Evolutionary conservation across 2,113 vertebrate genomes (phyloP), one percentile per base, ranked within the genome.

Genomic region (Gracilinanus agilis): DNA sequence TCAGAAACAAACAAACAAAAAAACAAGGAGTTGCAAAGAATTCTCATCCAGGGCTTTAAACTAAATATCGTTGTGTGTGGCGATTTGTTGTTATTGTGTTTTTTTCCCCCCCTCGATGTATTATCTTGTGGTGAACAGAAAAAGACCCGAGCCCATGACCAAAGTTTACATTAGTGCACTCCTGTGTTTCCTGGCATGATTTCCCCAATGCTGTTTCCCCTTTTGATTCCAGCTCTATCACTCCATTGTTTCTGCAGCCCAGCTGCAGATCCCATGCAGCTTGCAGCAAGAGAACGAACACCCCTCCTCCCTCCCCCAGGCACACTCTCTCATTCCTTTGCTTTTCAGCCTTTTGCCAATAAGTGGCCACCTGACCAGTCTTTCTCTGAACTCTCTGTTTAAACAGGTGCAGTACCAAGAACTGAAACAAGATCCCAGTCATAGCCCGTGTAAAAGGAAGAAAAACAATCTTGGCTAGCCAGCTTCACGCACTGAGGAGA

Each of bases 341-440:
- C 98, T 98, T 98, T 98, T 98, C 98, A 98, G 98, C 98, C 98
- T 98, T 98, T 98, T 97, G 92, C 90, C 94, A 92, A 34, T 90
- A 92, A 96, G 56, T 24, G 94, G 0, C 97, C 98, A 99, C 98
- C 98, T 99, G 98, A 99, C 98, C 92, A 55, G 90, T 98, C 97
- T 98, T 95, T 98, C 94, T 97, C 97, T 98, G 97, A 98, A 98
- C 61, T n/a, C 97, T 99, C 97, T 99, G 98, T 99, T 99, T 99
- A 98, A 99, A 99, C 99, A 99, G 99, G 99, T 99, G 99, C 99
- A 99, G 95, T 99, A 99, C 98, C 99, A 99, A 97, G 99, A 99
- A 98, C 98, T 99, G 99, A 99, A 99, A 99, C 98, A 98, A 98
- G 99, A 99, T 98, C 98, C 99, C 98, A 99, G 99, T 98, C 99